Conservation (phyloP, 2,888 invertebrate genomes). For the Thalpophila matura region DNA sequence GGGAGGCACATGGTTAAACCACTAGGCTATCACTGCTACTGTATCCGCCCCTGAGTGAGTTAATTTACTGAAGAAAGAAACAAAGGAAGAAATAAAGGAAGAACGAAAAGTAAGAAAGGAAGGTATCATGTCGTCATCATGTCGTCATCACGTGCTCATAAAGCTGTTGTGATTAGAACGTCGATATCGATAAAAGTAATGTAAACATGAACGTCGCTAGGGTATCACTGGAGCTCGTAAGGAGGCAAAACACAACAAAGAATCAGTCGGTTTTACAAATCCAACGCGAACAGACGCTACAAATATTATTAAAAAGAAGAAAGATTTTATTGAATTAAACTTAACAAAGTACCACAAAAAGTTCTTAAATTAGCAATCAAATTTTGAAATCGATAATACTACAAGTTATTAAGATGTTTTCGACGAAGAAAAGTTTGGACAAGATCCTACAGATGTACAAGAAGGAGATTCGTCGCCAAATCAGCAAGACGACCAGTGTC, state of each 20-base stretch:
- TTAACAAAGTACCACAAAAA: conserved; percentile 29
- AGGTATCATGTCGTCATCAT: conserved; percentile 28
- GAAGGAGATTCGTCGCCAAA: conserved; percentile 87
- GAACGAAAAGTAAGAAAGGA: too few relatives aligned
- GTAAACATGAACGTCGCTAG: conserved; percentile 85
- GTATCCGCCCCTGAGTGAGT: too few relatives aligned
- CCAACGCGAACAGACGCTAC: conserved; percentile 75
- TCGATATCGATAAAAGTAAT: conserved; percentile 83
- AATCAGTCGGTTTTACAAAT: conserved; percentile 84
- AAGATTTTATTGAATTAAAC: conserved; percentile 66
- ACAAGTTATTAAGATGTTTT: conserved; percentile 77
- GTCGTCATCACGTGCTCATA: conserved; percentile 26
- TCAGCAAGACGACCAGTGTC: conserved; percentile 91
- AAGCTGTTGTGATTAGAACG: conserved; percentile 48
- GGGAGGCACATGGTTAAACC: too few relatives aligned
- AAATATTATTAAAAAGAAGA: conserved; percentile 45
- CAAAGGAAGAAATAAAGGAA: too few relatives aligned
- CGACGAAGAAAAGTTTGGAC: conserved; percentile 83
- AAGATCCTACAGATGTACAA: conserved; percentile 82
- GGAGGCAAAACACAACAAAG: conserved; percentile 88
- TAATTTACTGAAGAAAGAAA: neutral
- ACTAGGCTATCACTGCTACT: too few relatives aligned
- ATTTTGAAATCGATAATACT: conserved; percentile 35
- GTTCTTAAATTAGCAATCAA: conserved; percentile 23
- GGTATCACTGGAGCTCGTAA: conserved; percentile 80